A percentile compares a stretch with the other conserved stretches of the same genome.
Evolutionary conservation across 2,797 vertebrate species (phyloP).

Genomic region (Hyperoplus lanceolatus): DNA sequence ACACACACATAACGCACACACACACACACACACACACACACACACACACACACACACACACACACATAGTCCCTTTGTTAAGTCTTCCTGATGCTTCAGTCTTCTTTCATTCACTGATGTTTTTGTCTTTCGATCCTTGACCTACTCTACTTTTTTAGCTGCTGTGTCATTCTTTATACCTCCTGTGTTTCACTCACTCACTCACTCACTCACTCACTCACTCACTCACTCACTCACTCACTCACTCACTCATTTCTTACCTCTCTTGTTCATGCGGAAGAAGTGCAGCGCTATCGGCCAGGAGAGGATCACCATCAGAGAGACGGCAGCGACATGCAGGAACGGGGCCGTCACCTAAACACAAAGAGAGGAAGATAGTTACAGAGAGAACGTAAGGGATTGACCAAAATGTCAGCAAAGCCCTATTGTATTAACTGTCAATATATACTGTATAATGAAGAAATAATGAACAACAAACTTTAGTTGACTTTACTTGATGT

Average conservation of each 20-base stretch:
- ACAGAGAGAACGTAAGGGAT: background rate
- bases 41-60: too few relatives aligned
- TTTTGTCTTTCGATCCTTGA: background rate
- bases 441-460: too few relatives aligned
- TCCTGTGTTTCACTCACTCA: background rate
- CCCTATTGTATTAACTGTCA: background rate
- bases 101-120: conserved; percentile 1
- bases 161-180: background rate
- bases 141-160: background rate
- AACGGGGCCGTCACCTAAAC: conserved; percentile 92
- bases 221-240: background rate
- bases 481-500: too few relatives aligned
- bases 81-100: background rate
- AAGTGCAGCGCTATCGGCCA: conserved; percentile 92
- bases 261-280: conserved; percentile 88
- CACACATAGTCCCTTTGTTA: too few relatives aligned
- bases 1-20: too few relatives aligned
- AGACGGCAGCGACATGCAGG: conserved; percentile 89
- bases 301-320: conserved; percentile 88
- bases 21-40: too few relatives aligned
- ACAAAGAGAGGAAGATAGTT: background rate
- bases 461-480: too few relatives aligned
- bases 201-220: background rate
- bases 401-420: background rate
- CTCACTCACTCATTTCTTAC: conserved; percentile 62